phyloP scores from a whole-genome alignment of 2,113 vertebrate species.

The Myrmophylax atrothorax region DNA sequence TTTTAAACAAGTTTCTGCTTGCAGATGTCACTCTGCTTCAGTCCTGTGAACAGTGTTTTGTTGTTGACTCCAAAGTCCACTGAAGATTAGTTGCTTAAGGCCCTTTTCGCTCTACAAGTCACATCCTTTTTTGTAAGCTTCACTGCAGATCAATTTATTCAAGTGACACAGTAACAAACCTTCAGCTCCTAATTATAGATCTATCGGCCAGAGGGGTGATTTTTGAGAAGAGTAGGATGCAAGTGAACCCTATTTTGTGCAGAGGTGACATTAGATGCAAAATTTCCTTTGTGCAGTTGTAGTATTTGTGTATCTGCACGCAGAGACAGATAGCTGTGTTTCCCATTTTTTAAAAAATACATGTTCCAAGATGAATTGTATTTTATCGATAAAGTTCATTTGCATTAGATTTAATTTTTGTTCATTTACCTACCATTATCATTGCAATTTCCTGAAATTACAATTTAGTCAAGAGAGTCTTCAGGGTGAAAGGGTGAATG shows the following conservation, averaged over 20 bases:
- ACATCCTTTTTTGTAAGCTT: neutral
- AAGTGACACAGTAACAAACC: constrained; percentile 20
- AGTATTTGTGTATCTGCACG: neutral
- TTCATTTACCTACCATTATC: constrained; percentile 39
- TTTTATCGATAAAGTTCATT: constrained; percentile 50
- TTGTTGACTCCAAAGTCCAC: neutral
- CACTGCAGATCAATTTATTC: neutral
- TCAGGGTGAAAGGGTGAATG: constrained; percentile 18
- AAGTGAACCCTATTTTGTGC: neutral
- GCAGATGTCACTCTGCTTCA: neutral
- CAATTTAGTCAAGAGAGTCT: constrained; percentile 44
- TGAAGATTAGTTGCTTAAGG: neutral
- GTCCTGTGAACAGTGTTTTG: neutral
- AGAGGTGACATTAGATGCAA: neutral
- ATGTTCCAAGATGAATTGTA: neutral
- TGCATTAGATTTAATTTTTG: constrained; percentile 35
- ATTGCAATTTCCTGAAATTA: constrained; percentile 61
- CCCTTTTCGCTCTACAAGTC: neutral
- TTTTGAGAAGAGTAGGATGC: neutral
- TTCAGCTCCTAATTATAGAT: constrained; percentile 9
- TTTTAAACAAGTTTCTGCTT: neutral
- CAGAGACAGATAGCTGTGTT: neutral
- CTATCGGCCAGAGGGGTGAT: neutral
- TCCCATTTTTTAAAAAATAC: neutral
- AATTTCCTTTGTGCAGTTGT: neutral